Conservation (phyloP, 92 coral and sea anemone genomes). For the Epizoanthus fatuus region DNA sequence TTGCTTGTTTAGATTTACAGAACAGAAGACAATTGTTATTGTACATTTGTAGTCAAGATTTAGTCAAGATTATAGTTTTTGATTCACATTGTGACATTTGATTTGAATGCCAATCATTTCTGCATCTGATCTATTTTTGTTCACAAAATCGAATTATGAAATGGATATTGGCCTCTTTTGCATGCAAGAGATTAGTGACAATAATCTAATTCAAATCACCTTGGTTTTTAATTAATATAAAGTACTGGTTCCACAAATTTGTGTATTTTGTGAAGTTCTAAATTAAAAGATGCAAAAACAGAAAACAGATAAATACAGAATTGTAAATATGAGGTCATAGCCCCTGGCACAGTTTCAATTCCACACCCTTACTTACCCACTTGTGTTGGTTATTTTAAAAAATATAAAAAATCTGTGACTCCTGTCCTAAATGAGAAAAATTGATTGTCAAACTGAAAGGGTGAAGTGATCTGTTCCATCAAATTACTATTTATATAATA, state of each 20-base stretch:
- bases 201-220: neutral
- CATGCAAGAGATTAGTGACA: neutral
- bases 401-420: too few relatives aligned
- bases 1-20: neutral
- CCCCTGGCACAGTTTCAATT: constrained; percentile 12
- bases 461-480: too few relatives aligned
- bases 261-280: neutral
- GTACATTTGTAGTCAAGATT: neutral
- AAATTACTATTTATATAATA: too few relatives aligned
- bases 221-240: neutral
- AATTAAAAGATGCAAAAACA: neutral
- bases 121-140: constrained; percentile 1
- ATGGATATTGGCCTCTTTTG: neutral
- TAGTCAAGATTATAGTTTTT: neutral
- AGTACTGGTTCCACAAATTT: neutral
- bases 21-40: neutral
- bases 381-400: too few relatives aligned
- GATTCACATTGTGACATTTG: constrained; percentile 5
- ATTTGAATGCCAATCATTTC: constrained; percentile 8
- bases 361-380: neutral
- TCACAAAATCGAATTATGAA: constrained; percentile 1
- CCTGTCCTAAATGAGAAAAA: too few relatives aligned
- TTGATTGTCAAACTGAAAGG: too few relatives aligned
- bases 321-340: constrained; percentile 5
- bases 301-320: constrained; percentile 15